These are phyloP conservation scores for Gymnoscelis rufifasciata DNA, from an alignment of 2,888 invertebrate species.

Conservation along the genomic window DNA sequence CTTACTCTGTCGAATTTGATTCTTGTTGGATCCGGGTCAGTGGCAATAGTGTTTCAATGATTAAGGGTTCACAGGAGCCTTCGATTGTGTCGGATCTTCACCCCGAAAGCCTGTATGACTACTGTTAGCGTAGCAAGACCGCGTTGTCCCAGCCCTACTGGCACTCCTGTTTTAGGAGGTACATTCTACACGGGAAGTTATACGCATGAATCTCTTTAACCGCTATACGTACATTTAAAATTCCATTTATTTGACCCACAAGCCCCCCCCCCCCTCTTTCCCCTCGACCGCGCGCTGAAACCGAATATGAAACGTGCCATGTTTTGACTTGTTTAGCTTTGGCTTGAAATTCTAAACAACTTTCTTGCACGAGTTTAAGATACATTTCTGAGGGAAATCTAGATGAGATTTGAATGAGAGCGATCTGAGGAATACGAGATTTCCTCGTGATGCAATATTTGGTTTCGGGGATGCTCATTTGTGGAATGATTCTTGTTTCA, in stretches of 20 bases:
- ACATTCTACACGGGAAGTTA: constrained; percentile 11
- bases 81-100: too few relatives aligned
- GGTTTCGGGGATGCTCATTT: too few relatives aligned
- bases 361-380: constrained; percentile 17
- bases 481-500: too few relatives aligned
- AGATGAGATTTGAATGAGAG: too few relatives aligned
- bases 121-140: neutral
- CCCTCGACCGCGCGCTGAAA: constrained; percentile 6
- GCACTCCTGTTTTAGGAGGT: constrained; percentile 2
- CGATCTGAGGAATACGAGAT: too few relatives aligned
- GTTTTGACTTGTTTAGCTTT: constrained; percentile 10
- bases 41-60: too few relatives aligned
- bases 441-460: too few relatives aligned
- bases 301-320: constrained; percentile 18
- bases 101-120: too few relatives aligned
- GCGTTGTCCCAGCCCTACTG: constrained; percentile 1
- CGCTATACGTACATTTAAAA: constrained; percentile 19
- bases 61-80: too few relatives aligned
- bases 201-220: constrained; percentile 12
- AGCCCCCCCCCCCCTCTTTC: constrained; percentile 4
- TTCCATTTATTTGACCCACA: constrained; percentile 24
- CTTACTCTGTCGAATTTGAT: too few relatives aligned
- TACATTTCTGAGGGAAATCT: neutral
- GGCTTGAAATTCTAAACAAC: too few relatives aligned
- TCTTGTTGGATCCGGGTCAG: too few relatives aligned